Percentiles rank a stretch among this genome's conserved stretches.
Conservation (phyloP, 2,113 vertebrate species). For the Cnemophilus loriae region DNA sequence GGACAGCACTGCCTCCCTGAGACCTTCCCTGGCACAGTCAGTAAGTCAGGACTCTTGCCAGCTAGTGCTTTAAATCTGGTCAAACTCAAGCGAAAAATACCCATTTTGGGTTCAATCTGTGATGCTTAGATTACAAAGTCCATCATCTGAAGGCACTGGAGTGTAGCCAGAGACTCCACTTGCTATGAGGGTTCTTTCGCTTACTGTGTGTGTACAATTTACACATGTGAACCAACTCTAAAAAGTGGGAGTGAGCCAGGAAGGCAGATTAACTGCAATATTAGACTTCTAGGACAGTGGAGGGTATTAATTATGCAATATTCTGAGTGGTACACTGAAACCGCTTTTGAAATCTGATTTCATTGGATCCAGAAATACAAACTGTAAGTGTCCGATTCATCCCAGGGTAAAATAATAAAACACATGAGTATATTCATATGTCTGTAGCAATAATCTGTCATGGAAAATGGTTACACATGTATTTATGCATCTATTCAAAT, state of each 20-base stretch:
- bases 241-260: neutral
- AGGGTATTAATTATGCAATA: neutral
- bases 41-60: neutral
- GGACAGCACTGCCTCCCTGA: neutral
- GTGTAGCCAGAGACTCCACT: neutral
- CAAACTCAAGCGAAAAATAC: neutral
- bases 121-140: accelerated
- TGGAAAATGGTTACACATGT: neutral
- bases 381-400: neutral
- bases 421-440: neutral
- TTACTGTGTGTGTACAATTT: neutral
- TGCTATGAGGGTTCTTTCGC: neutral
- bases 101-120: neutral
- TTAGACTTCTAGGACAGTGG: neutral
- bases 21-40: neutral
- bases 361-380: neutral
- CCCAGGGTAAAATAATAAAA: neutral
- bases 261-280: neutral
- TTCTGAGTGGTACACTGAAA: neutral
- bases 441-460: neutral
- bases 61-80: neutral
- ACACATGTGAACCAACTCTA: neutral
- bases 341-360: neutral
- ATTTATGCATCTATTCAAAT: neutral
- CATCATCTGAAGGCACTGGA: neutral